phyloP scores from a whole-genome alignment of 2,888 invertebrate species.

The Lasioglossum zephyrum region DNA sequence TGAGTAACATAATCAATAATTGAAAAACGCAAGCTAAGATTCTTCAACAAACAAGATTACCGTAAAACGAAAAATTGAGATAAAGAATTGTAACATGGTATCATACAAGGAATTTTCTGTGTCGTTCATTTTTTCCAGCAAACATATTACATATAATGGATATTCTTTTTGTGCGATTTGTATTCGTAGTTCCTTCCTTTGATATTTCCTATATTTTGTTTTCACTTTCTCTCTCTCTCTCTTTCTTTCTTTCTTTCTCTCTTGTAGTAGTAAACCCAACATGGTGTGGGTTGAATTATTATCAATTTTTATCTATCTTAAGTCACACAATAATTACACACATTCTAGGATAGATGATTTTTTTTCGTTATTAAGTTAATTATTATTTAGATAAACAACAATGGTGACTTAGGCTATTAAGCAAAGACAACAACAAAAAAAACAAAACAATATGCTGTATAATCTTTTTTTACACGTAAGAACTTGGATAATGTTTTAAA shows the following conservation, averaged over 20 bases:
- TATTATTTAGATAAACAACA: conserved; percentile 64
- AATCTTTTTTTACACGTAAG: conserved; percentile 79
- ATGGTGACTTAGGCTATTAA: conserved; percentile 69
- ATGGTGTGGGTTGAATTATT: conserved; percentile 45
- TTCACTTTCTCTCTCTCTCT: background rate
- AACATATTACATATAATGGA: conserved; percentile 34
- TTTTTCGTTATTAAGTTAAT: conserved; percentile 65
- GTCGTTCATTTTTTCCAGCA: conserved; percentile 55
- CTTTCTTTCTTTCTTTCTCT: background rate
- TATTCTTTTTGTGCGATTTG: conserved; percentile 63
- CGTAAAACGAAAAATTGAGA: conserved; percentile 35
- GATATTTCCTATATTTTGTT: conserved; percentile 37
- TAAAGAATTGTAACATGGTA: conserved; percentile 61
- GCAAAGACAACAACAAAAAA: conserved; percentile 23
- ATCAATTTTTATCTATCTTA: conserved; percentile 54
- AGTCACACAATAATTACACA: conserved; percentile 63
- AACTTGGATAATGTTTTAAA: conserved; percentile 78
- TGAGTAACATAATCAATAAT: conserved; percentile 55
- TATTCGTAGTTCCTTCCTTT: conserved; percentile 56
- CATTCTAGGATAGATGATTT: conserved; percentile 65
- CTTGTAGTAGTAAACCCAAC: conserved; percentile 39
- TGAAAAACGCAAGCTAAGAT: conserved; percentile 41
- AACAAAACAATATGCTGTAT: conserved; percentile 69
- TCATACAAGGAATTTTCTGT: conserved; percentile 67
- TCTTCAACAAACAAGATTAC: conserved; percentile 17